Base-by-base conservation (phyloP, 2,888 invertebrate species). In the Auanema freiburgensis region DNA sequence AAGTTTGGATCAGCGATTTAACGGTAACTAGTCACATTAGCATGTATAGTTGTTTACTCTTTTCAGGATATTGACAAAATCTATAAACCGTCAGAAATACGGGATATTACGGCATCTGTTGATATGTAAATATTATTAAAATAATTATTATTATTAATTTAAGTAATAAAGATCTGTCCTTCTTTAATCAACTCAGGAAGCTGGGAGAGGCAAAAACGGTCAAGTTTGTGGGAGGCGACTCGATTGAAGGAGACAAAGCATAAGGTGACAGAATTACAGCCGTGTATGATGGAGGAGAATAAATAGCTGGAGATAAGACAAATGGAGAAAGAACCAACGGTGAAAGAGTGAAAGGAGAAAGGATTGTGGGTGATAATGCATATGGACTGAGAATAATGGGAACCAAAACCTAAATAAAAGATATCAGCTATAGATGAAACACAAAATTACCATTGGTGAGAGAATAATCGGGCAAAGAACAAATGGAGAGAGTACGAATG, bases 1-100 rank as follows among this genome's bases (percentile, higher is more conserved):
- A 81, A 62, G 64, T 79, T 14, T 81, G 80, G 72, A 81, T 81
- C 55, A 80, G 79, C 65, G 77, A 81, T 41, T 55, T 80, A 42
- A 79, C 66, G 60, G 76, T 76, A 56, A 0, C 8, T 23, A 11
- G 23, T 6, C 18, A 10, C 16, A 40, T 56, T 57, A 18, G 21
- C n/a, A 4, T 21, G 10, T n/a, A 40, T 6, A 2, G 21, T n/a
- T 3, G 11, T 14, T 33, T 6, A 42, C 11, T 16, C 6, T 12
- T 54, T 72, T 57, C 43, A 77, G 72, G 81, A 81, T 59, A 81
- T 81, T 58, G 81, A 81, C 65, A 80, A 79, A 60, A 67, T 81
- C 56, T 81, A 81, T 70, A 80, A 80, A 57, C 63, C 71, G 1
- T 76, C 79, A 16, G 81, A 81, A 57, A 74, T 81, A 43, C 72